These are phyloP conservation scores for Euwallacea fornicatus DNA, from an alignment of 1,140 invertebrate species.

Conservation along the genomic window DNA sequence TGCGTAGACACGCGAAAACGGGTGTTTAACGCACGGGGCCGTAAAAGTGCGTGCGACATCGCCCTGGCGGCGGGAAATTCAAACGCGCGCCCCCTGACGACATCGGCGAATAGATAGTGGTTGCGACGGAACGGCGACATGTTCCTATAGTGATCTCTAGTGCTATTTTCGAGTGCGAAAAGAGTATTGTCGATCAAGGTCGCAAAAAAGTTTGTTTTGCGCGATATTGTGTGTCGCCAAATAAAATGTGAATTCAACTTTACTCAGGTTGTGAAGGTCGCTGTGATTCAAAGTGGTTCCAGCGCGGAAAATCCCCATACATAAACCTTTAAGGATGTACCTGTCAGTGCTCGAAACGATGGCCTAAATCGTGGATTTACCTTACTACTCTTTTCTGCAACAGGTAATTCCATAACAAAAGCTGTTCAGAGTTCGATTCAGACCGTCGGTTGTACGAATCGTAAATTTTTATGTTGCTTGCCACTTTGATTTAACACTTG, in stretches of 20 bases:
- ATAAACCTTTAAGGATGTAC: background rate
- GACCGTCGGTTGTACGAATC: background rate
- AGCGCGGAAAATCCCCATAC: background rate
- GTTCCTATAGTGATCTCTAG: background rate
- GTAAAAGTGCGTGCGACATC: conserved; percentile 11
- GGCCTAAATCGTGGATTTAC: no score
- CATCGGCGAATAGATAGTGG: background rate
- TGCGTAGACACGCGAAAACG: background rate
- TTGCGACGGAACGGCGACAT: background rate
- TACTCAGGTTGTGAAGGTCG: conserved; percentile 13
- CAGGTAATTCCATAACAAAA: conserved; percentile 11
- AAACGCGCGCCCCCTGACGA: background rate
- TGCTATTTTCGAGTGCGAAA: conserved; percentile 19
- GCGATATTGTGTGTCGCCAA: conserved; percentile 3
- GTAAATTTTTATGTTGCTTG: background rate
- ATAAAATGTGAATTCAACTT: conserved; percentile 16
- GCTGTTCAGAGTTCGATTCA: background rate
- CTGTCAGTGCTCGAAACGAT: no score
- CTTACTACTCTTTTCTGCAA: background rate
- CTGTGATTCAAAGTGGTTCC: conserved; percentile 6
- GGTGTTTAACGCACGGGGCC: conserved; percentile 9
- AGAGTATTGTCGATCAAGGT: conserved; percentile 14
- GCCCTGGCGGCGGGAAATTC: conserved; percentile 19
- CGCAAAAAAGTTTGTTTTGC: conserved; percentile 5
- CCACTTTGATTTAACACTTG: background rate